Evolutionary conservation across 2,888 invertebrate genomes (phyloP).

Genomic region (Dusona sp.): DNA sequence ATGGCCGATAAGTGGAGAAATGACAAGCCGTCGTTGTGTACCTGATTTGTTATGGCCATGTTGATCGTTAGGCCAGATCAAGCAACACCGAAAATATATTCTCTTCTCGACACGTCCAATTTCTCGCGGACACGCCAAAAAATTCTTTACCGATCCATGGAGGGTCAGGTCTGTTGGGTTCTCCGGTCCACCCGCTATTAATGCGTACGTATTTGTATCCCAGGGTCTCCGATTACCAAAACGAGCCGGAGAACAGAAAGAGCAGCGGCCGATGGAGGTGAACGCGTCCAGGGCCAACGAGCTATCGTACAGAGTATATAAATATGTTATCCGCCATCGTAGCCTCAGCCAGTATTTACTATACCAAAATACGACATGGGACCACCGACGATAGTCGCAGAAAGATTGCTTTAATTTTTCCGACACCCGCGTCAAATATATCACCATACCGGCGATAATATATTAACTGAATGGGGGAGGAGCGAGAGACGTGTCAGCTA

Average conservation of each 20-base stretch:
- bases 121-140: slow-evolving; percentile 57
- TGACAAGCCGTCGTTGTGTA: not conserved
- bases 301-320: slow-evolving; percentile 52
- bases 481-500: slow-evolving; percentile 21
- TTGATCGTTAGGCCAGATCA: slow-evolving; percentile 17
- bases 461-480: slow-evolving; percentile 73
- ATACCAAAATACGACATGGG: slow-evolving; percentile 68
- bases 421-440: slow-evolving; percentile 82
- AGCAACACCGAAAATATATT: slow-evolving; percentile 40
- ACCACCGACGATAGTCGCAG: slow-evolving; percentile 80
- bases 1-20: slow-evolving; percentile 9
- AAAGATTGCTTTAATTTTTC: slow-evolving; percentile 84
- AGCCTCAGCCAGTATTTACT: slow-evolving; percentile 43
- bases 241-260: slow-evolving; percentile 65
- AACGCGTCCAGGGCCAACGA: slow-evolving; percentile 65
- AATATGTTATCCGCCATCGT: slow-evolving; percentile 34
- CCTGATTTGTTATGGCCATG: slow-evolving; percentile 7
- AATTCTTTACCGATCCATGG: slow-evolving; percentile 54
- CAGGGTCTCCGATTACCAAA: slow-evolving; percentile 82
- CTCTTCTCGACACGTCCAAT: slow-evolving; percentile 62
- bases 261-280: slow-evolving; percentile 61
- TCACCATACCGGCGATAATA: slow-evolving; percentile 80
- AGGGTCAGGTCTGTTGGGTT: slow-evolving; percentile 57
- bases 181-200: slow-evolving; percentile 77
- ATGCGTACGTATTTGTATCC: slow-evolving; percentile 83